Evolutionary conservation across 2,797 vertebrate species (phyloP).

Genomic region (Tragopan temminckii): DNA sequence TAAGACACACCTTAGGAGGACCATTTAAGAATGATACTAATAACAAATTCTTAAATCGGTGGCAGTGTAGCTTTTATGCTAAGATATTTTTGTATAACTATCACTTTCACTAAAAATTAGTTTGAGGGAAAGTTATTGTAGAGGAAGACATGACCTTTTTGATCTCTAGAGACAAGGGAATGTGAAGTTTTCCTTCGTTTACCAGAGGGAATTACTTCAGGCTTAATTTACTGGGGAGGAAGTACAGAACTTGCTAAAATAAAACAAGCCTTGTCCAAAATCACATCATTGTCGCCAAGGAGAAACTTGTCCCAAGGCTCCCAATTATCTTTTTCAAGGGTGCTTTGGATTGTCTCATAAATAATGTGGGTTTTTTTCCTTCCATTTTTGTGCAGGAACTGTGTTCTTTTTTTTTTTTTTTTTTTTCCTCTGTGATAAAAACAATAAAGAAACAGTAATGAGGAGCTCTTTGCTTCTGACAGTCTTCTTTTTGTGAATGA

Average conservation of each 20-base stretch:
- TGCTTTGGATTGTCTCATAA: constrained; percentile 10
- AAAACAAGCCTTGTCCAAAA: not conserved
- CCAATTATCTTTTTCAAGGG: constrained; percentile 26
- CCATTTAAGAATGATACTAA: not conserved
- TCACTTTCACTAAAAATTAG: not conserved
- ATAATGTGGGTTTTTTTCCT: not conserved
- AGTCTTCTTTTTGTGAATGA: constrained; percentile 59
- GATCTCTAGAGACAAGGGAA: not conserved
- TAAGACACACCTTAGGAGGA: not conserved
- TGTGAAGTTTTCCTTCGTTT: not conserved
- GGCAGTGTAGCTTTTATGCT: not conserved
- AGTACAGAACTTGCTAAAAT: not conserved
- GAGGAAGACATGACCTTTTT: not conserved
- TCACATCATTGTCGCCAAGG: not conserved
- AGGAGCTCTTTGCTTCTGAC: constrained; percentile 31
- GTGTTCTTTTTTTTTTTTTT: not conserved
- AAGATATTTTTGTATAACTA: not conserved
- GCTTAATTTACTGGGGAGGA: not conserved
- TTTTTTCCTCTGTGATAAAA: not conserved
- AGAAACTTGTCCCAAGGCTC: constrained; percentile 32
- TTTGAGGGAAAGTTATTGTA: not conserved
- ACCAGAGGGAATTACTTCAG: not conserved
- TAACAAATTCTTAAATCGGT: not conserved
- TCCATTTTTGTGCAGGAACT: constrained; percentile 29
- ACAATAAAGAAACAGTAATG: constrained; percentile 59